phyloP scores from a whole-genome alignment of 2,113 vertebrate genomes.

The Tragelaphus buxtoni region DNA sequence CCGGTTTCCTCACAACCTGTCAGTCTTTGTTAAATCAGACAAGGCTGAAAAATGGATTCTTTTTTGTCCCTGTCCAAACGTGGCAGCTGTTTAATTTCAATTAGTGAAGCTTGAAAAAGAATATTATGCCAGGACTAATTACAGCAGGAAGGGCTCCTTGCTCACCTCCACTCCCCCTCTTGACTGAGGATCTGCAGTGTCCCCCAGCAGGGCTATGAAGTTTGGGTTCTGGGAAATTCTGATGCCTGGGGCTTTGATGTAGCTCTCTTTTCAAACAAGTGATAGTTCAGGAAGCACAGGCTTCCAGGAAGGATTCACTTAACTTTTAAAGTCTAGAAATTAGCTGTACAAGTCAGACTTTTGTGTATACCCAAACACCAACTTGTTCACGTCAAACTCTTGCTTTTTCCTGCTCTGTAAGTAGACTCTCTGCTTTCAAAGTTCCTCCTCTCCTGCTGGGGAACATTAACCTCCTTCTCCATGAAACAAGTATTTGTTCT shows the following conservation, averaged over 20 bases:
- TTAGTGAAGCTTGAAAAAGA: slow-evolving; percentile 77
- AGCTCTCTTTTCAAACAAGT: slow-evolving; percentile 54
- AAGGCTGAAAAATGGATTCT: slow-evolving; percentile 64
- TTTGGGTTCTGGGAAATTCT: slow-evolving; percentile 46
- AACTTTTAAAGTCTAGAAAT: slow-evolving; percentile 63
- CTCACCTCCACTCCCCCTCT: not conserved
- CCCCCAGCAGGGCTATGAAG: slow-evolving; percentile 35
- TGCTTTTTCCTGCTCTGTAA: not conserved
- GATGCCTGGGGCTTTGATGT: slow-evolving; percentile 49
- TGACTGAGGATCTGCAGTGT: not conserved
- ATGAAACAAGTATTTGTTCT: slow-evolving; percentile 46
- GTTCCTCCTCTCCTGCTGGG: not conserved
- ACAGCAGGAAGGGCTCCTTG: slow-evolving; percentile 64
- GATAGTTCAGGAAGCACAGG: slow-evolving; percentile 35
- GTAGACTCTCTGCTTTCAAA: slow-evolving; percentile 37
- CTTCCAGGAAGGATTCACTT: slow-evolving; percentile 59
- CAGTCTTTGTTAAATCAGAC: slow-evolving; percentile 70
- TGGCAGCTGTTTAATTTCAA: slow-evolving; percentile 82
- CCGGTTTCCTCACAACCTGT: slow-evolving; percentile 69
- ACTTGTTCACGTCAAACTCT: slow-evolving; percentile 43
- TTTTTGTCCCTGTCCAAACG: slow-evolving; percentile 70
- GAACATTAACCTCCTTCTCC: not conserved
- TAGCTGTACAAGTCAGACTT: slow-evolving; percentile 35
- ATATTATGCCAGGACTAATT: slow-evolving; percentile 75
- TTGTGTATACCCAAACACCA: slow-evolving; percentile 26